Conservation (phyloP, 1,140 invertebrate genomes). For the Xylocopa sonorina region DNA sequence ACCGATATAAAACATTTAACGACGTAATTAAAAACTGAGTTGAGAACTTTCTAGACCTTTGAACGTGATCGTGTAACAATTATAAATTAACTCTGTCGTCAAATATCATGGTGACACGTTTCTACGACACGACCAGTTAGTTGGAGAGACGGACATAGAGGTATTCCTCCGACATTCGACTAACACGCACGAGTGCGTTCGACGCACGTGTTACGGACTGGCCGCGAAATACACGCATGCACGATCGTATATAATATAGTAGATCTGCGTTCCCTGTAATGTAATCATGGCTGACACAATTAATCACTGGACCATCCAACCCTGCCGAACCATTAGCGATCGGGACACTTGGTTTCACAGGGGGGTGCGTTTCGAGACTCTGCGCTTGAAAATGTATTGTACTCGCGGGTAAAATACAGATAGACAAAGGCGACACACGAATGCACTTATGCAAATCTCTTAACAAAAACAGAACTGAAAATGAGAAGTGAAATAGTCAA, state of each 20-base stretch:
- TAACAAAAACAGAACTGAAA: neutral
- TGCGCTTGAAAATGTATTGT: constrained; percentile 38
- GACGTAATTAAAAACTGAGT: no score
- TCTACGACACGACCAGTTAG: constrained; percentile 29
- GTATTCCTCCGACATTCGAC: constrained; percentile 37
- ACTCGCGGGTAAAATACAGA: neutral
- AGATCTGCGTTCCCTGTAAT: constrained; percentile 64
- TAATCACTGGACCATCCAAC: constrained; percentile 73
- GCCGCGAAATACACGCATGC: constrained; percentile 53
- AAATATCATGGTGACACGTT: constrained; percentile 23
- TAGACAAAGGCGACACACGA: neutral
- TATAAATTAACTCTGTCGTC: constrained; percentile 24
- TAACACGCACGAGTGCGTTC: constrained; percentile 54
- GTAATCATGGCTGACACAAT: constrained; percentile 77
- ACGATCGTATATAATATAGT: constrained; percentile 66
- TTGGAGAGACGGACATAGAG: constrained; percentile 20
- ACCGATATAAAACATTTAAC: no score
- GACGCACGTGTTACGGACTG: constrained; percentile 49
- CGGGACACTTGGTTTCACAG: constrained; percentile 57
- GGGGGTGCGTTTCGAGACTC: constrained; percentile 48
- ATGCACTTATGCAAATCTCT: neutral
- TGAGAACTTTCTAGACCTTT: neutral
- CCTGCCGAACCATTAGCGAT: constrained; percentile 67
- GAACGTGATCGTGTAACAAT: neutral
- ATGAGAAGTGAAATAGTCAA: neutral